phyloP scores from a whole-genome alignment of 2,113 vertebrate genomes.

The Megaceryle torquata region DNA sequence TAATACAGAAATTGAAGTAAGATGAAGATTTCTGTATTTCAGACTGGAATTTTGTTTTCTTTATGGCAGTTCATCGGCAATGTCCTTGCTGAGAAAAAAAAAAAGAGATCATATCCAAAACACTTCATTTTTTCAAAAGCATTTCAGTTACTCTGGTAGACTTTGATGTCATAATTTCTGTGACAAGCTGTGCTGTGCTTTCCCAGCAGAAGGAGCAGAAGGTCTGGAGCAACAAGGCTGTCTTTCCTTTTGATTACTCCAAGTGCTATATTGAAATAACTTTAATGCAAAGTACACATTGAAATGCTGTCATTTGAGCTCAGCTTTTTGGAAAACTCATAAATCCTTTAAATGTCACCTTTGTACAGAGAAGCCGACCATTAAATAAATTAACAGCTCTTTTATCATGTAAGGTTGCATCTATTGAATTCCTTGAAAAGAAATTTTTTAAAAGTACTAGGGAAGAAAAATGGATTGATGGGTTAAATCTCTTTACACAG shows the following conservation, averaged over 20 bases:
- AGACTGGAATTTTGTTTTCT: background rate
- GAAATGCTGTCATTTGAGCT: background rate
- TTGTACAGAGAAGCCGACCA: background rate
- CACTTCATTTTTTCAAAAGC: background rate
- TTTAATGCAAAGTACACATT: background rate
- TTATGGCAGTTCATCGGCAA: background rate
- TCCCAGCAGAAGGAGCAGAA: constrained; percentile 44
- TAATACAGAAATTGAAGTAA: background rate
- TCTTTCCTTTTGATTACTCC: constrained; percentile 17
- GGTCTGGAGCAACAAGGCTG: constrained; percentile 31
- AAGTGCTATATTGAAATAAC: background rate
- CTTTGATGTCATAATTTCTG: constrained; percentile 59
- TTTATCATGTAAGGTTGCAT: background rate
- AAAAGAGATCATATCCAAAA: background rate
- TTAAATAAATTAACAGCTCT: background rate
- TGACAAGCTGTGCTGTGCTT: constrained; percentile 26
- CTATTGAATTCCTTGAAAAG: background rate
- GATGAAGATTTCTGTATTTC: background rate
- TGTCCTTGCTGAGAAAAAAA: background rate
- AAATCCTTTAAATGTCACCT: background rate
- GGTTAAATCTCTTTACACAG: background rate
- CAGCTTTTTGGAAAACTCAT: background rate
- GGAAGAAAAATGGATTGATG: background rate
- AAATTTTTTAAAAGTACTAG: background rate
- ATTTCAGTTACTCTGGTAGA: constrained; percentile 17